Conservation (phyloP, 53 echinoderm and acorn worm species). For the Patiria pectinifera region DNA sequence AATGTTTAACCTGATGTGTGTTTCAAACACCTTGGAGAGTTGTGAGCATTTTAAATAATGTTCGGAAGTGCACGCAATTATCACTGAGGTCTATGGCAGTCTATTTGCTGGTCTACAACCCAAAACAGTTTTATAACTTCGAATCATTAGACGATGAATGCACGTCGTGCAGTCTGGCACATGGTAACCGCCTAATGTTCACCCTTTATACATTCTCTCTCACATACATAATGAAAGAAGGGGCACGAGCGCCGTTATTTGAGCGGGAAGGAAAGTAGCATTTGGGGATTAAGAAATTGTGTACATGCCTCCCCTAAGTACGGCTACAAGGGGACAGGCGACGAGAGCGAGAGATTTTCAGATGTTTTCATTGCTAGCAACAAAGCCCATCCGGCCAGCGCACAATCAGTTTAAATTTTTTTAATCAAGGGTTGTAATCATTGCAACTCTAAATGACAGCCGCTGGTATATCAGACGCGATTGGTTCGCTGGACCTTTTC, state of each 20-base stretch:
- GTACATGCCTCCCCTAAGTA: background rate
- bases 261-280: slow-evolving; percentile 4
- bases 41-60: too few species aligned
- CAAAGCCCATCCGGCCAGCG: slow-evolving; percentile 3
- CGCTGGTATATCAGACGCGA: background rate
- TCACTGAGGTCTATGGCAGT: too few species aligned
- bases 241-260: background rate
- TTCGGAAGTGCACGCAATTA: too few species aligned
- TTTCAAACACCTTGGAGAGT: too few species aligned
- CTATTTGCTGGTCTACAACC: too few species aligned
- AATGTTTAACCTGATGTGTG: too few species aligned
- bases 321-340: background rate
- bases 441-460: background rate
- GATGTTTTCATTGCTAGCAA: slow-evolving; percentile 32
- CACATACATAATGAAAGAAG: background rate
- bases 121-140: too few species aligned
- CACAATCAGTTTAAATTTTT: slow-evolving; percentile 42
- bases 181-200: too few species aligned
- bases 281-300: slow-evolving; percentile 21
- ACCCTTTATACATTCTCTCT: too few species aligned
- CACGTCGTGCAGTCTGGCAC: too few species aligned
- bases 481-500: background rate
- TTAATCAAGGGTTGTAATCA: slow-evolving; percentile 58
- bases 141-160: too few species aligned
- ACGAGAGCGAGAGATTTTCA: background rate